Percentiles rank a stretch among this genome's conserved stretches.
These are phyloP conservation scores for Atta texana DNA, from an alignment of 1,140 invertebrate species.

Conservation along the genomic window DNA sequence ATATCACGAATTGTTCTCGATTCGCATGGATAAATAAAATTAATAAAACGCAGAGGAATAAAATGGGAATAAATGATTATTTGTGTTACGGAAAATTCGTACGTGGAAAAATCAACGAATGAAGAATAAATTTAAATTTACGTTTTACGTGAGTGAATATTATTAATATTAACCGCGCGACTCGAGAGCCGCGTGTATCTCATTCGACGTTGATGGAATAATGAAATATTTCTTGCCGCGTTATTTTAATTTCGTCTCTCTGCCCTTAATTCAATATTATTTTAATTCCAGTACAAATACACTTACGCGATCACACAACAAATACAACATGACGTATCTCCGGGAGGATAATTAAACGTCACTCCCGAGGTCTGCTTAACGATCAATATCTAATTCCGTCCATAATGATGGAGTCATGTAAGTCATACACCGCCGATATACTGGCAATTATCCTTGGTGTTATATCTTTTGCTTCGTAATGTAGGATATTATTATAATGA, in stretches of 20 bases:
- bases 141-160: not conserved
- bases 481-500: not conserved
- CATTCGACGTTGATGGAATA: slow-evolving; percentile 14
- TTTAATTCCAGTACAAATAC: slow-evolving; percentile 52
- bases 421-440: not conserved
- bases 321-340: slow-evolving; percentile 8
- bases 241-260: slow-evolving; percentile 37
- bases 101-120: not conserved
- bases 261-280: slow-evolving; percentile 39
- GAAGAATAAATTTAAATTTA: not conserved
- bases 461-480: not conserved
- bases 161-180: not conserved
- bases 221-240: slow-evolving; percentile 21
- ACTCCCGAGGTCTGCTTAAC: slow-evolving; percentile 2
- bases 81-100: not conserved
- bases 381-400: slow-evolving; percentile 11
- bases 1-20: slow-evolving; percentile 33
- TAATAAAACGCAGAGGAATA: not conserved
- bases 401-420: slow-evolving; percentile 15
- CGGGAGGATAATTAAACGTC: slow-evolving; percentile 14
- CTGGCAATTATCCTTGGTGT: not conserved
- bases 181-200: slow-evolving; percentile 18
- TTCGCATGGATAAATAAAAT: not conserved
- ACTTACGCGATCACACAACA: slow-evolving; percentile 52
- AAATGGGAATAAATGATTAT: not conserved